A percentile compares a stretch with the other conserved stretches of the same genome.
These are phyloP conservation scores for Trissoscelio sp. DNA, from an alignment of 2,888 invertebrate species.

Conservation along the genomic window DNA sequence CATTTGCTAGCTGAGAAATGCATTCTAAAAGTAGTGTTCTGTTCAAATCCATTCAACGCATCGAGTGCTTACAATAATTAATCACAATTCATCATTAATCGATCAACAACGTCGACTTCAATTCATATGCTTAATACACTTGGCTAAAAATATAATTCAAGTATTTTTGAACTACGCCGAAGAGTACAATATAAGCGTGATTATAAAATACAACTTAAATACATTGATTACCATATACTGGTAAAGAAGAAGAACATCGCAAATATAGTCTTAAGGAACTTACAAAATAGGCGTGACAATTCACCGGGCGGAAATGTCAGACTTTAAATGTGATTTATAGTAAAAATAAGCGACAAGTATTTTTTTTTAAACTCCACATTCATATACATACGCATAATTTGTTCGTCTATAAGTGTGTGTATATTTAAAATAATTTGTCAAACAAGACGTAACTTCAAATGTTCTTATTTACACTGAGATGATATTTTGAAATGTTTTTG, in stretches of 20 bases:
- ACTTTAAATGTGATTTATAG: slow-evolving; percentile 9
- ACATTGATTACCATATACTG: neutral
- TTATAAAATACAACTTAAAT: slow-evolving; percentile 30
- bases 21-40: neutral
- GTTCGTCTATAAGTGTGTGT: too few species aligned
- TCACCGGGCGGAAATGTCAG: slow-evolving; percentile 18
- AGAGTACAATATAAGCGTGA: slow-evolving; percentile 18
- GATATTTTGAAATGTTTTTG: too few species aligned
- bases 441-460: too few species aligned
- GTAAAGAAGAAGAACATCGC: neutral
- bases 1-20: neutral
- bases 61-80: slow-evolving; percentile 4
- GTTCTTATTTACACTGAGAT: too few species aligned
- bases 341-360: slow-evolving; percentile 30
- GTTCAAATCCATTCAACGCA: slow-evolving; percentile 19
- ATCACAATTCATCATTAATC: slow-evolving; percentile 21
- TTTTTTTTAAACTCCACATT: neutral
- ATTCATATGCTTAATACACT: slow-evolving; percentile 11
- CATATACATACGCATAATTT: slow-evolving; percentile 9
- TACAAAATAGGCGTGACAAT: slow-evolving; percentile 39
- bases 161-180: slow-evolving; percentile 2
- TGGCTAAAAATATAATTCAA: slow-evolving; percentile 30
- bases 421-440: too few species aligned
- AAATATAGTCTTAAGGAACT: slow-evolving; percentile 22
- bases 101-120: neutral